Conservation (phyloP, 2,113 vertebrate genomes). For the Trichechus manatus region DNA sequence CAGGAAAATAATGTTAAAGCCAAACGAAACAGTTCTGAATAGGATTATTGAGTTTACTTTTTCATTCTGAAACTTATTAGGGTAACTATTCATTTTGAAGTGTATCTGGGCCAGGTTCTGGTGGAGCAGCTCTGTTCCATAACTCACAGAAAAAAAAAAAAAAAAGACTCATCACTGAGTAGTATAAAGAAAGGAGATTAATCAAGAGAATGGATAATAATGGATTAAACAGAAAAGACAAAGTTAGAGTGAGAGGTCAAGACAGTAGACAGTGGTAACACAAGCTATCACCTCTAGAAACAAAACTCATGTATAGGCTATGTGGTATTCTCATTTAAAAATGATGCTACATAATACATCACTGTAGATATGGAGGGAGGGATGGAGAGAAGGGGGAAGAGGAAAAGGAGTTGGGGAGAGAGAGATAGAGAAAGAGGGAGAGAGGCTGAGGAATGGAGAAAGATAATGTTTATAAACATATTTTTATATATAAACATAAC, state of each 20-base stretch:
- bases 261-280: neutral
- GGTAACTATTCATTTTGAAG: neutral
- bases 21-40: neutral
- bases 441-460: neutral
- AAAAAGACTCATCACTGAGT: neutral
- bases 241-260: neutral
- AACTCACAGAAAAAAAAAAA: neutral
- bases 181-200: neutral
- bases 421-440: neutral
- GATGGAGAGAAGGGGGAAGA: neutral
- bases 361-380: neutral
- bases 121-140: neutral
- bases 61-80: neutral
- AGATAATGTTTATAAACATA: neutral
- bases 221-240: neutral
- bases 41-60: neutral
- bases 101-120: neutral
- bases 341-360: neutral
- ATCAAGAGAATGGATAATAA: neutral
- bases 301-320: neutral
- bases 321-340: neutral
- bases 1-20: neutral
- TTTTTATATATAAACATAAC: neutral
- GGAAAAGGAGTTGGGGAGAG: neutral
- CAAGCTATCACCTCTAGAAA: neutral